Base-by-base conservation (phyloP, 2,113 vertebrate genomes). In the Nesogale talazaci region DNA sequence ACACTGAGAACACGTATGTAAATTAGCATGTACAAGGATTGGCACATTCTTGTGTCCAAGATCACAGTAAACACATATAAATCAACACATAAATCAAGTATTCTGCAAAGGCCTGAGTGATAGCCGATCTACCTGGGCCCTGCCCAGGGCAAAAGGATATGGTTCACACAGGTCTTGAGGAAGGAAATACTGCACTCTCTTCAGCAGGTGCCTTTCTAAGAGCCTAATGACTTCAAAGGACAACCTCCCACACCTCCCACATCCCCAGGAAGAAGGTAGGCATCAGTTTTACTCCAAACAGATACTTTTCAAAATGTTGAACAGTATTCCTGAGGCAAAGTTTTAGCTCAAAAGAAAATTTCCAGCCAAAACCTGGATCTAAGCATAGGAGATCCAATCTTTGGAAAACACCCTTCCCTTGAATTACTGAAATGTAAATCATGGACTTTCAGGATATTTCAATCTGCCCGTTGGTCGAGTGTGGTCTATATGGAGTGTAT, bases 191-290 rank as follows among this genome's bases (percentile, higher is more conserved):
- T 74, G 94, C 29, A 78, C 34, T 94, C 76, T 94, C 69, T 82
- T 20, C 11, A 57, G 93, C 87, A 92, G 82, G 19, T 16, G 63
- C 89, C 84, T 40, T 40, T 83, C 76, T 34, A n/a, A 86, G 90
- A 94, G 79, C 65, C 83, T 79, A 83, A 42, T 61, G 88, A 94
- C 75, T 94, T 96, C 96, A 96, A 94, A 97, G 95, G 93, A 94
- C 69, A 67, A 89, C 75, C 88, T 94, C 5, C 0, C 20, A 65
- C 27, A 91, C 80, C 88, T 87, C 46, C 87, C 83, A 67, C n/a
- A 59, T 34, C 52, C 65, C 65, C 69, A 52, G 82, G 63, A 93
- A 70, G 65, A 94, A 90, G 57, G 77, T 38, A 67, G 93, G 85
- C 80, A 93, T 65, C 52, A 15, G 59, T 83, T 83, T 91, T 57